Conservation (phyloP, 2,888 invertebrate genomes). For the Siphonodentalium dalli region DNA sequence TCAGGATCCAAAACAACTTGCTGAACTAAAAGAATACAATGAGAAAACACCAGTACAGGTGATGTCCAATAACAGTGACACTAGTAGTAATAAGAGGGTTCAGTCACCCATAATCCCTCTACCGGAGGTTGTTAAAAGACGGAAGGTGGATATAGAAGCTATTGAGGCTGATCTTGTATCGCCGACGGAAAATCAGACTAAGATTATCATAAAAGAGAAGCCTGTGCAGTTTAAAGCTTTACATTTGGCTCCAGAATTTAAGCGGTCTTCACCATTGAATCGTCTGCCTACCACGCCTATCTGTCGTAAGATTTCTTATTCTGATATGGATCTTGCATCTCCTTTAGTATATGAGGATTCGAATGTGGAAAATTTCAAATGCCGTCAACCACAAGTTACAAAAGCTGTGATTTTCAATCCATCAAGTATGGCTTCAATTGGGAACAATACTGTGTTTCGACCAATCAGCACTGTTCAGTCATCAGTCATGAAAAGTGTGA, state of each 20-base stretch:
- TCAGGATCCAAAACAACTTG: slow-evolving; percentile 2
- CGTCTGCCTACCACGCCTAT: too few relatives aligned
- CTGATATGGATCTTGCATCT: too few relatives aligned
- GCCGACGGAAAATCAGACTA: slow-evolving; percentile 25
- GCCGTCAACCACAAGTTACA: too few relatives aligned
- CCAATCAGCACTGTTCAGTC: too few relatives aligned
- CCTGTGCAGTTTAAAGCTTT: slow-evolving; percentile 42
- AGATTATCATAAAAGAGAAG: slow-evolving; percentile 20
- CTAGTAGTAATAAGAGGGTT: slow-evolving; percentile 25
- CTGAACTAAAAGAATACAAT: slow-evolving; percentile 23
- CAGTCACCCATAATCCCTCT: slow-evolving; percentile 43
- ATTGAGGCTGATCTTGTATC: slow-evolving; percentile 15
- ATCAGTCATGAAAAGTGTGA: too few relatives aligned
- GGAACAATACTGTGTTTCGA: too few relatives aligned
- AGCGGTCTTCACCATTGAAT: too few relatives aligned
- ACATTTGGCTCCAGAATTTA: slow-evolving; percentile 43
- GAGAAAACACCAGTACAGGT: slow-evolving; percentile 35
- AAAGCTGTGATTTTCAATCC: too few relatives aligned
- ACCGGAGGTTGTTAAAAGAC: slow-evolving; percentile 28
- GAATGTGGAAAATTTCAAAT: too few relatives aligned
- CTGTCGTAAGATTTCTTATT: too few relatives aligned
- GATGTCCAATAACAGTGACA: slow-evolving; percentile 18
- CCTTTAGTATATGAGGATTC: too few relatives aligned
- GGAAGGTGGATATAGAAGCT: slow-evolving; percentile 14
- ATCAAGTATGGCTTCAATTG: too few relatives aligned